phyloP scores from a whole-genome alignment of 2,113 vertebrate genomes.

The Callithrix jacchus region DNA sequence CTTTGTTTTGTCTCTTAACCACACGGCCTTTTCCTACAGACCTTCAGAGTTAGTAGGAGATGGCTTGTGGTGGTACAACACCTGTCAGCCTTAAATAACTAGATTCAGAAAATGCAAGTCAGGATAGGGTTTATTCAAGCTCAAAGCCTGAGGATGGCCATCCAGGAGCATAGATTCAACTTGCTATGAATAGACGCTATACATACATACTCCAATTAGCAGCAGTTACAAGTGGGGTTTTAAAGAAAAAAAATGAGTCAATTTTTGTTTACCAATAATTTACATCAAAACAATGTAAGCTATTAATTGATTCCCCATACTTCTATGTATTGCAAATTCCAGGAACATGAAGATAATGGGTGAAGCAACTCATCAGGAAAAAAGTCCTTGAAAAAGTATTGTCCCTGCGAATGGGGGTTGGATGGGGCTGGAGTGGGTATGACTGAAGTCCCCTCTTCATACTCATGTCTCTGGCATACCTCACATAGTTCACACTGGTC shows the following conservation, averaged over 20 bases:
- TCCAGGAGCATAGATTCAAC: neutral
- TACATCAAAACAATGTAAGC: neutral
- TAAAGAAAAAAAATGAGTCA: neutral
- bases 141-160: neutral
- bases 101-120: neutral
- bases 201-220: neutral
- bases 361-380: neutral
- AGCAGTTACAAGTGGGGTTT: neutral
- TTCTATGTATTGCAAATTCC: neutral
- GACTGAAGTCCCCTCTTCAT: neutral
- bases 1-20: neutral
- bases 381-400: neutral
- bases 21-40: neutral
- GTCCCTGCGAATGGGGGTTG: too few species aligned
- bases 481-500: neutral
- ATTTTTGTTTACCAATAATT: neutral
- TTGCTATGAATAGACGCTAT: neutral
- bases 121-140: neutral
- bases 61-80: fast-evolving
- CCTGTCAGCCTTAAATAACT: neutral
- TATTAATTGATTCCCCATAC: neutral
- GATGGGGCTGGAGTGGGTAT: neutral
- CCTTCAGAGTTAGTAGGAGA: neutral
- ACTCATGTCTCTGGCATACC: neutral
- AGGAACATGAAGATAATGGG: neutral